A percentile compares a stretch with the other conserved stretches of the same genome.
Conservation (phyloP, 2,888 invertebrate genomes). For the Adelphocoris suturalis region DNA sequence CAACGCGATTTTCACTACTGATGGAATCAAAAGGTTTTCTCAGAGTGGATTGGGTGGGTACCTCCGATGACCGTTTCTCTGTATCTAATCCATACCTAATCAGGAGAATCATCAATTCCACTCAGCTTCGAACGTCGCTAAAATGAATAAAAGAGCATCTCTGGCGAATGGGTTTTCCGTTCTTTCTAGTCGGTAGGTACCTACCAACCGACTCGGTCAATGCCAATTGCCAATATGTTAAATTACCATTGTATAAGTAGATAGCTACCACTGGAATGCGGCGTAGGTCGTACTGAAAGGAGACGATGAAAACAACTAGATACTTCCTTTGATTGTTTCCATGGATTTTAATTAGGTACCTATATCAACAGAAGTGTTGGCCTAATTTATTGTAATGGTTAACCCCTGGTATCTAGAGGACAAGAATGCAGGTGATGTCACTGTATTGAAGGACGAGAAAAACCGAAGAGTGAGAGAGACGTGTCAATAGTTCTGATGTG, state of each 20-base stretch:
- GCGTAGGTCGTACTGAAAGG: background rate
- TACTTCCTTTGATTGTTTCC: no score
- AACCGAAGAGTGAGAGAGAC: no score
- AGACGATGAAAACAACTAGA: no score
- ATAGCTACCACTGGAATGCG: background rate
- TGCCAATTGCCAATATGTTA: background rate
- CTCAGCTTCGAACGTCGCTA: conserved; percentile 7
- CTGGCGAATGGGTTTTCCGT: background rate
- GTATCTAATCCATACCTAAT: conserved; percentile 36
- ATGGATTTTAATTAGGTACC: no score
- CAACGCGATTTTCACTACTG: background rate
- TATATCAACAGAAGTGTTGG: no score
- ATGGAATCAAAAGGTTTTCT: background rate
- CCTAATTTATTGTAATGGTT: no score
- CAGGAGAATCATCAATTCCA: conserved; percentile 23
- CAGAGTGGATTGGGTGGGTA: conserved; percentile 14
- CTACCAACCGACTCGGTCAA: background rate
- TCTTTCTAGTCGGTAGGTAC: background rate
- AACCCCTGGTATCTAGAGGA: no score
- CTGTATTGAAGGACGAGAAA: no score
- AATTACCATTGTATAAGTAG: background rate
- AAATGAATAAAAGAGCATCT: conserved; percentile 23
- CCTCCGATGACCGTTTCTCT: background rate
- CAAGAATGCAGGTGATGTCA: no score
- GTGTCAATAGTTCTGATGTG: no score